A percentile compares a stretch with the other conserved stretches of the same genome.
Conservation (phyloP, 1,140 invertebrate species). For the Halesus radiatus region DNA sequence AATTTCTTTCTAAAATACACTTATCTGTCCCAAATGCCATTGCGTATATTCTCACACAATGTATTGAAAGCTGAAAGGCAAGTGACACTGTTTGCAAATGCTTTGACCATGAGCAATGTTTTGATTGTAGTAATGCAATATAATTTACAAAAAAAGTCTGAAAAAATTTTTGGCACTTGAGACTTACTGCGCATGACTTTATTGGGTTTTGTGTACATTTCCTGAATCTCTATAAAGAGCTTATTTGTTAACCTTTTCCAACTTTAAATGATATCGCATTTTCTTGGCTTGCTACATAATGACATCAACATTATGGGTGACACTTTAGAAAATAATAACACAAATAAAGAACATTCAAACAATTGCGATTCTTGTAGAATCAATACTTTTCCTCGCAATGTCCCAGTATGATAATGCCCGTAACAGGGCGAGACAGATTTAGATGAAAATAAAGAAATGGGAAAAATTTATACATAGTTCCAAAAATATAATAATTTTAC, state of each 20-base stretch:
- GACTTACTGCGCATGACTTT: conserved; percentile 45
- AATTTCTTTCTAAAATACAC: conserved; percentile 2
- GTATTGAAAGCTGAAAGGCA: not conserved
- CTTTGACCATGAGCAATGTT: not conserved
- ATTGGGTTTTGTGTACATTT: not conserved
- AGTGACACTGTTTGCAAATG: not conserved
- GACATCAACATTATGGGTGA: no score
- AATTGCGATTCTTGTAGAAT: no score
- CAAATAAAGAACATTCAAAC: no score
- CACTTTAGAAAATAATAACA: no score
- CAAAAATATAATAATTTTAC: no score
- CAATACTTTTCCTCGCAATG: no score
- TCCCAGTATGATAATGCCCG: no score
- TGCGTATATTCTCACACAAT: not conserved
- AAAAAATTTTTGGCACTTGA: conserved; percentile 47
- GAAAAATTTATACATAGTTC: no score
- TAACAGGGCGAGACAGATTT: no score
- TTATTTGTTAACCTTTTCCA: not conserved
- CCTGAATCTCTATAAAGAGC: conserved; percentile 32
- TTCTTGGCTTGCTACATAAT: no score
- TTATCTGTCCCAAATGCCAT: not conserved
- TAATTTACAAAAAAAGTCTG: conserved; percentile 46
- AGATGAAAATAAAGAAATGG: no score
- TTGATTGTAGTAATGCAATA: not conserved
- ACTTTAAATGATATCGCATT: no score